Evolutionary conservation across 2,113 vertebrate genomes (phyloP).

Genomic region (human): GRCh38 chr1:97143501-97144000

Average conservation of each 20-base stretch:
- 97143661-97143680: not conserved
- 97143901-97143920: slow-evolving; percentile 75
- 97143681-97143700: not conserved
- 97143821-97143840: not conserved
- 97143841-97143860: slow-evolving; percentile 21
- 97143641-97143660: not conserved
- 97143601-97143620: not conserved
- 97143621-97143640: not conserved
- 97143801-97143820: not conserved
- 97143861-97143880: slow-evolving; percentile 76
- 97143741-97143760: slow-evolving; percentile 18
- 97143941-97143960: slow-evolving; percentile 68
- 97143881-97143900: slow-evolving; percentile 73
- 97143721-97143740: not conserved
- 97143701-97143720: not conserved
- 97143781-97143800: slow-evolving; percentile 11
- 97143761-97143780: slow-evolving; percentile 42
- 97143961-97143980: slow-evolving; percentile 73
- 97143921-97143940: slow-evolving; percentile 72
- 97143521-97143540: not conserved
- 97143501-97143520: not conserved
- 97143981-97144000: slow-evolving; percentile 77
- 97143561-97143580: not conserved
- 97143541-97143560: not conserved
- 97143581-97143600: not conserved